Percentiles rank a stretch among this genome's conserved stretches.
phyloP scores from a whole-genome alignment of 2,888 invertebrate species.

The Pristionchus entomophagus region DNA sequence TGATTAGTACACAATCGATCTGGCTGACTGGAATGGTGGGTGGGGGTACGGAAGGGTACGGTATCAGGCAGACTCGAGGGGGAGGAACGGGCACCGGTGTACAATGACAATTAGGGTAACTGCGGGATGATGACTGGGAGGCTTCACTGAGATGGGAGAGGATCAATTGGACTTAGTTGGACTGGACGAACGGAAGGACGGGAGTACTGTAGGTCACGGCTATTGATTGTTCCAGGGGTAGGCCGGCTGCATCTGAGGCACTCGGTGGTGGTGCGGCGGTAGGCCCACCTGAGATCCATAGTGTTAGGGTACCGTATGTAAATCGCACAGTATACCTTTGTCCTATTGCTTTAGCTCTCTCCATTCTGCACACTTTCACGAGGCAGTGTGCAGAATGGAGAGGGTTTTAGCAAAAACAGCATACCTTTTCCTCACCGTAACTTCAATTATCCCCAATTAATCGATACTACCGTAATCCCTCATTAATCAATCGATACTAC shows the following conservation, averaged over 20 bases:
- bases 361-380: no score
- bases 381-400: no score
- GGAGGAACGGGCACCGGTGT: background rate
- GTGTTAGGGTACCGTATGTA: background rate
- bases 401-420: no score
- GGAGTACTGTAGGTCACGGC: constrained; percentile 21
- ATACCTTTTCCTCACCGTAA: no score
- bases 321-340: no score
- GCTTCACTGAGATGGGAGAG: constrained; percentile 29
- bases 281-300: background rate
- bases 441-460: background rate
- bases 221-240: constrained; percentile 35
- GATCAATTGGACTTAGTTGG: no score
- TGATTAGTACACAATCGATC: background rate
- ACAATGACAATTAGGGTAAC: background rate
- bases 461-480: background rate
- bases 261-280: background rate
- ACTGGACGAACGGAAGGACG: background rate
- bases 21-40: background rate
- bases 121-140: constrained; percentile 22
- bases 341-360: no score
- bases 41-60: constrained; percentile 10
- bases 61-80: background rate
- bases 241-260: constrained; percentile 4
- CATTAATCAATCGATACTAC: background rate